Percentiles rank a stretch among this genome's conserved stretches.
phyloP scores from a whole-genome alignment of 2,797 vertebrate species.

The Amblyopsis hoosieri region DNA sequence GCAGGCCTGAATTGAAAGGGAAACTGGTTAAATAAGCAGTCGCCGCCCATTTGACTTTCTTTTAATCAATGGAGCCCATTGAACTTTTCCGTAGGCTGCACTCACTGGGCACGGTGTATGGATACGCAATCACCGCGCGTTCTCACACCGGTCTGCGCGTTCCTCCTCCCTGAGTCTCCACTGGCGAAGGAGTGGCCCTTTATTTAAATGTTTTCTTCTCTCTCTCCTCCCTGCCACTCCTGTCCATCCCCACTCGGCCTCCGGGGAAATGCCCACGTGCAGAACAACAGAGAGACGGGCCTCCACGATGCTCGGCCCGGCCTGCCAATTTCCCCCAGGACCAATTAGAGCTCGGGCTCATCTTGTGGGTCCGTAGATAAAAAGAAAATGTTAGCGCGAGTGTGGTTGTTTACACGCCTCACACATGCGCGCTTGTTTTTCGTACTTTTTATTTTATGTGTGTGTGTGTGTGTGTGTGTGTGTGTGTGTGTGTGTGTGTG shows the following conservation, averaged over 20 bases:
- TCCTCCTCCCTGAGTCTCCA: slow-evolving; percentile 62
- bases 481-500: slow-evolving; percentile 31
- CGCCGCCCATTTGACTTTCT: slow-evolving; percentile 56
- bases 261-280: slow-evolving; percentile 86
- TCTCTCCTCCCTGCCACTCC: slow-evolving; percentile 63
- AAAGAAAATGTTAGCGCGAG: slow-evolving; percentile 74
- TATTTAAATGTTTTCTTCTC: slow-evolving; percentile 28
- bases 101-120: slow-evolving; percentile 15
- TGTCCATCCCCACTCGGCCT: slow-evolving; percentile 82
- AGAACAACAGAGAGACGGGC: slow-evolving; percentile 85
- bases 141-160: slow-evolving; percentile 31
- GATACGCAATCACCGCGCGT: slow-evolving; percentile 32
- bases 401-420: slow-evolving; percentile 28
- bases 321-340: slow-evolving; percentile 91
- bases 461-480: slow-evolving; percentile 42
- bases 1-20: slow-evolving; percentile 44
- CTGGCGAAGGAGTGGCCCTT: slow-evolving; percentile 56
- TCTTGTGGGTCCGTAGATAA: slow-evolving; percentile 92
- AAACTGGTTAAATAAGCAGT: slow-evolving; percentile 67
- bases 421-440: slow-evolving; percentile 25
- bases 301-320: slow-evolving; percentile 84
- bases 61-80: slow-evolving; percentile 65
- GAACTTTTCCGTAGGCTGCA: slow-evolving; percentile 6
- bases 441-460: slow-evolving; percentile 20
- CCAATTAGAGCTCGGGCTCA: slow-evolving; percentile 93